phyloP scores from a whole-genome alignment of 2,888 invertebrate genomes.

The Drosophila testacea region DNA sequence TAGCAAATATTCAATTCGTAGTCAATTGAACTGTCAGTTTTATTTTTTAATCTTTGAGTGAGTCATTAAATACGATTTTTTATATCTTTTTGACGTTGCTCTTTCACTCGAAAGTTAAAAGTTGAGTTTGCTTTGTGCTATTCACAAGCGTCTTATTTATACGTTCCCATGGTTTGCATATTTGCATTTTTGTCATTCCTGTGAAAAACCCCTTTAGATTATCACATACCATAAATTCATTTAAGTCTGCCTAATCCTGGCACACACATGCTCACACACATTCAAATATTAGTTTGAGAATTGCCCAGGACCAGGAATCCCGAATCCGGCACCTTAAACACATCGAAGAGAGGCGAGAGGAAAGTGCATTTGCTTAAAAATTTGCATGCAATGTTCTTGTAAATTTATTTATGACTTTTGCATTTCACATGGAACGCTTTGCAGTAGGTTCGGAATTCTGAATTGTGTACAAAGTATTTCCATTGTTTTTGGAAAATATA shows the following conservation, averaged over 20 bases:
- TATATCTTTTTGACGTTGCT: constrained; percentile 1
- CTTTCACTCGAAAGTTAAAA: constrained; percentile 10
- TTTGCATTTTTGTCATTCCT: constrained; percentile 34
- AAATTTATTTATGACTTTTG: constrained; percentile 73
- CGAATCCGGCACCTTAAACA: constrained; percentile 17
- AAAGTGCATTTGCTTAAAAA: constrained; percentile 41
- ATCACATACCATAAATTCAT: constrained; percentile 75
- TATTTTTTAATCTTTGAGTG: not conserved
- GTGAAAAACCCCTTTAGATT: constrained; percentile 58
- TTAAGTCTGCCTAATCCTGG: constrained; percentile 68
- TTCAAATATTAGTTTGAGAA: constrained; percentile 43
- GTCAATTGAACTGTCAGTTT: not conserved
- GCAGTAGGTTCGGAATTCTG: constrained; percentile 22
- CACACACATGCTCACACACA: constrained; percentile 31
- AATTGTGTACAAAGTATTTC: constrained; percentile 35
- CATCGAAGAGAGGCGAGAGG: not conserved
- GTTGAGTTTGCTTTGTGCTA: not conserved
- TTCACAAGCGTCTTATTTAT: constrained; percentile 2
- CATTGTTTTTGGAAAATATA: constrained; percentile 54
- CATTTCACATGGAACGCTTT: constrained; percentile 41
- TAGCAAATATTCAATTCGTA: too few relatives aligned
- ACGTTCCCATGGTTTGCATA: constrained; percentile 20
- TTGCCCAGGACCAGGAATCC: constrained; percentile 32
- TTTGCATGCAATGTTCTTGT: constrained; percentile 66
- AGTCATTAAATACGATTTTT: constrained; percentile 2